Evolutionary conservation across 2,797 vertebrate species (phyloP), one percentile per base, ranked within the genome.

Genomic region (Heteromormyrus szaboi): DNA sequence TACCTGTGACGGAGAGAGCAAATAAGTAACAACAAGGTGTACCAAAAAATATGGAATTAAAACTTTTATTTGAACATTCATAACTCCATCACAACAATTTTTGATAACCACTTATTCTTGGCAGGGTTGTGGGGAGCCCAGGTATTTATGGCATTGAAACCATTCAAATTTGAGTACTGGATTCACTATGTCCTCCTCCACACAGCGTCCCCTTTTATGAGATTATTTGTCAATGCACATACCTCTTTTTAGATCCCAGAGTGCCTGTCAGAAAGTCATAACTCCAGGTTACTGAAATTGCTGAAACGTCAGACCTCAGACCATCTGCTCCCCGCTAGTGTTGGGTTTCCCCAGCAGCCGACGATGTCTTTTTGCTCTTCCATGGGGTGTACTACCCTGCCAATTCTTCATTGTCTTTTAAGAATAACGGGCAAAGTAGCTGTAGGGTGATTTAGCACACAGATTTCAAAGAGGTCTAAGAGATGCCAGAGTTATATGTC

Each of bases 401-500:
- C 91, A 92, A 92, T 92, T 88, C 87, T 76, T 79, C 86, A 59
- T 83, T 46, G 88, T 90, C 81, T 89, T 91, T 89, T 90, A 93
- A 94, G 91, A 44, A 29, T 91, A 84, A 92, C 87, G 91, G 90
- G 88, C 81, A 87, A 90, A 89, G 89, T 91, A 88, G 89, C 89
- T 90, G 90, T 62, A 81, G 83, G 90, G 88, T 92, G 91, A 92
- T 92, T 93, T 92, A 92, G 62, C 51, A 50, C 87, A 88, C 87
- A 86, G 90, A 89, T 92, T 91, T 89, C 90, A 90, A 87, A 90
- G 86, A 85, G 90, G 90, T 89, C 93, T 95, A 89, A 90, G 87
- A 89, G 90, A 88, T 90, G 90, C 89, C 85, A 76, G 89, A 95
- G 93, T 93, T 95, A 94, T 95, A 88, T 89, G 93, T 90, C 93